phyloP scores from a whole-genome alignment of 2,113 vertebrate genomes.

The Gavia stellata region DNA sequence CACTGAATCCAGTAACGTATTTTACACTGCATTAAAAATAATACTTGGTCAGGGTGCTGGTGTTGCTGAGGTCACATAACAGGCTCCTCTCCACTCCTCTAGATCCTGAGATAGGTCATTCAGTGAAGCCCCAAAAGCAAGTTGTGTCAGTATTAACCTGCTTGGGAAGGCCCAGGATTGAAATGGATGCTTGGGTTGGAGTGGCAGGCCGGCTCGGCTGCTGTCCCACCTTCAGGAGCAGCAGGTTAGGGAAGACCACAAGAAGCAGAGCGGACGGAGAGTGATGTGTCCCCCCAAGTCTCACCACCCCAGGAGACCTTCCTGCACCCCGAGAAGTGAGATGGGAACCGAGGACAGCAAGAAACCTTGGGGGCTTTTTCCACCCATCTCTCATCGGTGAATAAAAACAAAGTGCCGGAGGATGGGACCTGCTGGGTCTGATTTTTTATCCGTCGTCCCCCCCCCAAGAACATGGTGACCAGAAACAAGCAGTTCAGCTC shows the following conservation, averaged over 20 bases:
- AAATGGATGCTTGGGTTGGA: neutral
- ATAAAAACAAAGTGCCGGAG: neutral
- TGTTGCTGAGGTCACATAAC: neutral
- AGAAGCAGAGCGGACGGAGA: neutral
- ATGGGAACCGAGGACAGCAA: neutral
- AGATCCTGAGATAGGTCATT: neutral
- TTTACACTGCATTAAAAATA: neutral
- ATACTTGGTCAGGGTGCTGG: neutral
- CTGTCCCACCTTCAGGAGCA: neutral
- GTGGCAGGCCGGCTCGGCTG: rapidly evolving
- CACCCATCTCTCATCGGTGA: neutral
- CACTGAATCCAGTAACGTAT: neutral
- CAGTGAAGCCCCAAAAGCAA: neutral
- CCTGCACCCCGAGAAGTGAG: neutral
- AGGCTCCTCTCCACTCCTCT: neutral
- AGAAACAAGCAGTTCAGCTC: neutral
- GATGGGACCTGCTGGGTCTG: neutral
- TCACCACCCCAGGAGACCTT: neutral
- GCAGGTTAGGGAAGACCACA: neutral
- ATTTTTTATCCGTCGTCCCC: neutral
- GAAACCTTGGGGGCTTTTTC: neutral
- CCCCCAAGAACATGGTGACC: neutral
- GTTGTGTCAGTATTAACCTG: rapidly evolving
- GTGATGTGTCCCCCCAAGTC: neutral
- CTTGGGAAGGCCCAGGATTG: neutral